phyloP scores from a whole-genome alignment of 92 coral and sea anemone species.

The Muricea muricata region DNA sequence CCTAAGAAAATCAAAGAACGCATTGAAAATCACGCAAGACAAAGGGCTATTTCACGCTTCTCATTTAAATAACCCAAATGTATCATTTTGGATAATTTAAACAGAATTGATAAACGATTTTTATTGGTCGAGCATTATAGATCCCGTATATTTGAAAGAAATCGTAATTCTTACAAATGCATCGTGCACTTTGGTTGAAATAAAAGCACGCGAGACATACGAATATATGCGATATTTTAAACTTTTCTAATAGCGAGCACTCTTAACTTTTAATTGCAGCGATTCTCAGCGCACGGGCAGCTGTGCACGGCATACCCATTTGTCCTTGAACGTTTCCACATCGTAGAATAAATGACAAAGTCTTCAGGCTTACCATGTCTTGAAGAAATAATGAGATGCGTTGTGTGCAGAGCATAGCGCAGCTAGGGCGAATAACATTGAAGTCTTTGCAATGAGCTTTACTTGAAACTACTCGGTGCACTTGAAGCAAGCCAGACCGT shows the following conservation, averaged over 20 bases:
- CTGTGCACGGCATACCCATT: neutral
- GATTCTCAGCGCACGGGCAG: neutral
- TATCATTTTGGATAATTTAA: conserved; percentile 33
- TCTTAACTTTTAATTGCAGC: neutral
- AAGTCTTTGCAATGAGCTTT: neutral
- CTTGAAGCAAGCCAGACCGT: neutral
- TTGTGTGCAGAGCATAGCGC: neutral
- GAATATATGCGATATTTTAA: neutral
- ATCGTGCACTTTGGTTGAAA: neutral
- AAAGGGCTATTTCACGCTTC: neutral
- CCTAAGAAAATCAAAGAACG: conserved; percentile 24
- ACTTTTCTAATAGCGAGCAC: neutral
- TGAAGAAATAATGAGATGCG: neutral
- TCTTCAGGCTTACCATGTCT: neutral
- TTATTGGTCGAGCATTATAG: neutral
- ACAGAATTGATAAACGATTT: conserved; percentile 19
- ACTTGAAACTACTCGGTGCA: neutral
- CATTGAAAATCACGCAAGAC: neutral
- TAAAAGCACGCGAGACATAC: neutral
- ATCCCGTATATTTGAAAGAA: neutral
- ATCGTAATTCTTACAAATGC: neutral
- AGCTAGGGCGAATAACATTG: neutral
- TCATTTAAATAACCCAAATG: conserved; percentile 39
- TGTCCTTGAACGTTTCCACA: neutral
- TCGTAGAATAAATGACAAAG: neutral